phyloP scores from a whole-genome alignment of 2,113 vertebrate genomes.

The Neotoma lepida region DNA sequence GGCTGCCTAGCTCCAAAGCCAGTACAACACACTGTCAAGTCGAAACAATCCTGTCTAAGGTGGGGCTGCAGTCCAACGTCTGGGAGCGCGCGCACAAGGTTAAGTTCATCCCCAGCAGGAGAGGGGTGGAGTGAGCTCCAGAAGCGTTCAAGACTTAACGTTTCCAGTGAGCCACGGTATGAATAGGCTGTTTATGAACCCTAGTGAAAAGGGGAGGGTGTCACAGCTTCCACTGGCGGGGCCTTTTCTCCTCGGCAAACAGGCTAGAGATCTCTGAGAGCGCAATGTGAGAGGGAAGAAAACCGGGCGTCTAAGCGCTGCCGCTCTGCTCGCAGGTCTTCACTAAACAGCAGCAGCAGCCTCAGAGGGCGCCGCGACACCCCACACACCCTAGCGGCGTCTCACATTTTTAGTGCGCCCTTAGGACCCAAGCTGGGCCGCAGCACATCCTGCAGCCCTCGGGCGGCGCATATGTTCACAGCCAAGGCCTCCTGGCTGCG shows the following conservation, averaged over 20 bases:
- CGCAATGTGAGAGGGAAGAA: neutral
- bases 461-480: conserved; percentile 95
- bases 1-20: neutral
- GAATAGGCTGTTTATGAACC: neutral
- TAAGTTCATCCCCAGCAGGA: neutral
- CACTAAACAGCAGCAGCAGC: neutral
- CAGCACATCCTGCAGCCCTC: conserved; percentile 95
- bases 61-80: neutral
- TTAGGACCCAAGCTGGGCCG: conserved; percentile 95
- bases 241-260: neutral
- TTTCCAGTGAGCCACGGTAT: neutral
- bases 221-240: neutral
- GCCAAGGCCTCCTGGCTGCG: conserved; percentile 94
- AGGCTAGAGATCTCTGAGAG: neutral
- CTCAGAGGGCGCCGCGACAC: rapidly evolving
- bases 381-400: conserved; percentile 7
- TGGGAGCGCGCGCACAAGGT: neutral
- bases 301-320: neutral
- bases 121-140: neutral
- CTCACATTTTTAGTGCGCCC: conserved; percentile 98
- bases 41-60: neutral
- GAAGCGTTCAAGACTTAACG: neutral
- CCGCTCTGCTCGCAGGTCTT: neutral
- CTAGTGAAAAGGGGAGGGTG: neutral
- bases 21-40: neutral